Conservation (phyloP, 2,113 vertebrate species). For the Mus spicilegus region DNA sequence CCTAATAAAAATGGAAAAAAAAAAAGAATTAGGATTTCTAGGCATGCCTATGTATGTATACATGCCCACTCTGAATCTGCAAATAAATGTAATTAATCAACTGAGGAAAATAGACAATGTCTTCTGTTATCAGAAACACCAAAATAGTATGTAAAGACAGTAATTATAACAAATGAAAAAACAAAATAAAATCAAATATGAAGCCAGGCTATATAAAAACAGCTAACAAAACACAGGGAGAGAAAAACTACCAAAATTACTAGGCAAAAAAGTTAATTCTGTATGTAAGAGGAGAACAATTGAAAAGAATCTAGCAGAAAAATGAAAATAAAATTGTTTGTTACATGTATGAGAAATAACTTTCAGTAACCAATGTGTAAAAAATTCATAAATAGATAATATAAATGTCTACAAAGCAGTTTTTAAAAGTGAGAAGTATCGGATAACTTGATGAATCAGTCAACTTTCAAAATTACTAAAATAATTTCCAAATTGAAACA, state of each 20-base stretch:
- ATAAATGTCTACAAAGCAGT: background rate
- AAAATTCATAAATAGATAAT: background rate
- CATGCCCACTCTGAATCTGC: background rate
- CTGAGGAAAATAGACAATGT: background rate
- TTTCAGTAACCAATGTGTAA: background rate
- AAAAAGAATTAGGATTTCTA: background rate
- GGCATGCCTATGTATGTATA: background rate
- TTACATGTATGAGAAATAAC: background rate
- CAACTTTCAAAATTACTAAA: background rate
- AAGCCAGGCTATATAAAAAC: background rate
- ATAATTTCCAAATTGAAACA: slow-evolving; percentile 39
- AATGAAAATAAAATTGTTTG: background rate
- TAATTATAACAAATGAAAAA: background rate
- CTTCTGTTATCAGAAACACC: background rate
- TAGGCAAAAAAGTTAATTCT: background rate
- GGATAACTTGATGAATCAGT: background rate
- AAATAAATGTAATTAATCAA: background rate
- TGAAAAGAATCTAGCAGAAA: background rate
- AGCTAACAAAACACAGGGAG: background rate
- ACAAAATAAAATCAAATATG: background rate
- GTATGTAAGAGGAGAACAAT: background rate
- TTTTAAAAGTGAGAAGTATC: background rate
- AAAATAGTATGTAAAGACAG: background rate
- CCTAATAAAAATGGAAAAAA: no score
- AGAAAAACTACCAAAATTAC: background rate